Conservation (phyloP, 1,140 invertebrate species). For the Tetramorium alpestre region DNA sequence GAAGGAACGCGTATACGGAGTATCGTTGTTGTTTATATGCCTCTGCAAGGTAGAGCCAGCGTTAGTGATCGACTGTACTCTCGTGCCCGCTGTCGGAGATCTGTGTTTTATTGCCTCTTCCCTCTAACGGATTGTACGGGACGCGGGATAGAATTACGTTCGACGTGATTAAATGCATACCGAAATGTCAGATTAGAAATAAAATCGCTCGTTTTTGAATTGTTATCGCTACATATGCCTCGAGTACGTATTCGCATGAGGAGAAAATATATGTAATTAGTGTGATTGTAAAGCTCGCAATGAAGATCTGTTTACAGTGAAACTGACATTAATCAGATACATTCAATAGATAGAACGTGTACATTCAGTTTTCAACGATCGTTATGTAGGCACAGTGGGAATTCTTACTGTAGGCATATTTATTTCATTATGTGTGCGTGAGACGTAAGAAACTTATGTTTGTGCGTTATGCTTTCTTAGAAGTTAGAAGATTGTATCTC, state of each 20-base stretch:
- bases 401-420: background rate
- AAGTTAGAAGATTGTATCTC: background rate
- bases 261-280: background rate
- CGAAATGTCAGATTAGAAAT: slow-evolving; percentile 21
- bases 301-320: background rate
- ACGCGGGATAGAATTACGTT: background rate
- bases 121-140: too few relatives aligned
- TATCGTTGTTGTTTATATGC: background rate
- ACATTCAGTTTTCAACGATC: background rate
- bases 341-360: background rate
- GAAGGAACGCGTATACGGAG: too few relatives aligned
- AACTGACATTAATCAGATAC: background rate
- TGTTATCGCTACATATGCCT: background rate
- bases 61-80: background rate
- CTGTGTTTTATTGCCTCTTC: too few relatives aligned
- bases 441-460: background rate
- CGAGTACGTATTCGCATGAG: background rate
- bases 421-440: background rate
- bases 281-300: too few relatives aligned
- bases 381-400: background rate
- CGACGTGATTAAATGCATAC: background rate
- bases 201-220: slow-evolving; percentile 13
- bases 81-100: background rate
- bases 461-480: too few relatives aligned
- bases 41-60: background rate